Conservation (phyloP, 2,888 invertebrate genomes). For the Ypsolopha sequella region DNA sequence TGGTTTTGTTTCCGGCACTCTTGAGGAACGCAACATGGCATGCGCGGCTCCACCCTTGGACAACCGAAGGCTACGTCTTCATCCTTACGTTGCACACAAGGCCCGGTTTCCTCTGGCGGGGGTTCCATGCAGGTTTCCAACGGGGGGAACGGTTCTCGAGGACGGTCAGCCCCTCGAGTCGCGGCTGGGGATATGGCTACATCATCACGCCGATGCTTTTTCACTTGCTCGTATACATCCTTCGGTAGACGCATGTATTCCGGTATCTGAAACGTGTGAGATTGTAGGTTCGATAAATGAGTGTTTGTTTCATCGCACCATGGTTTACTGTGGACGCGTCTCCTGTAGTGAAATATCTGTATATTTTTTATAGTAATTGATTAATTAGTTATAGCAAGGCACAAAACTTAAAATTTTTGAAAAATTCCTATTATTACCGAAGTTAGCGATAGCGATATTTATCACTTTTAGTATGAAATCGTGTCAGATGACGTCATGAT, state of each 20-base stretch:
- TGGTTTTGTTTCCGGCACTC: conserved; percentile 7
- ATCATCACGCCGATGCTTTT: conserved; percentile 38
- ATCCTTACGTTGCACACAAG: conserved; percentile 30
- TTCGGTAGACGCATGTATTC: conserved; percentile 47
- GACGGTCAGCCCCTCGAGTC: conserved; percentile 27
- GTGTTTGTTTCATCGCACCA: no score
- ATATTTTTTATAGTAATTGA: no score
- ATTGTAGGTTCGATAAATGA: background rate
- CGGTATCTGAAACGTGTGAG: conserved; percentile 27
- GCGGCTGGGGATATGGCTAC: conserved; percentile 53
- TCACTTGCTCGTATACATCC: conserved; percentile 46
- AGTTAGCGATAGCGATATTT: no score
- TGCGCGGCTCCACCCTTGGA: conserved; percentile 32
- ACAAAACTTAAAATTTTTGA: no score
- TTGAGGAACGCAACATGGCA: conserved; percentile 42
- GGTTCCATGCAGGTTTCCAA: conserved; percentile 31
- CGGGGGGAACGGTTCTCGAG: conserved; percentile 22
- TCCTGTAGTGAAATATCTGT: background rate
- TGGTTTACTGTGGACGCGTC: background rate
- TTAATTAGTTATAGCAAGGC: no score
- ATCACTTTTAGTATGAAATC: no score
- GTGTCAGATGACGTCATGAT: no score
- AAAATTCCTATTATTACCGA: no score
- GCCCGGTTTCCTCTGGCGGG: conserved; percentile 22
- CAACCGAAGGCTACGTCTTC: conserved; percentile 57